A percentile compares a stretch with the other conserved stretches of the same genome.
phyloP scores from a whole-genome alignment of 2,797 vertebrate species.

The Diplodus puntazzo region DNA sequence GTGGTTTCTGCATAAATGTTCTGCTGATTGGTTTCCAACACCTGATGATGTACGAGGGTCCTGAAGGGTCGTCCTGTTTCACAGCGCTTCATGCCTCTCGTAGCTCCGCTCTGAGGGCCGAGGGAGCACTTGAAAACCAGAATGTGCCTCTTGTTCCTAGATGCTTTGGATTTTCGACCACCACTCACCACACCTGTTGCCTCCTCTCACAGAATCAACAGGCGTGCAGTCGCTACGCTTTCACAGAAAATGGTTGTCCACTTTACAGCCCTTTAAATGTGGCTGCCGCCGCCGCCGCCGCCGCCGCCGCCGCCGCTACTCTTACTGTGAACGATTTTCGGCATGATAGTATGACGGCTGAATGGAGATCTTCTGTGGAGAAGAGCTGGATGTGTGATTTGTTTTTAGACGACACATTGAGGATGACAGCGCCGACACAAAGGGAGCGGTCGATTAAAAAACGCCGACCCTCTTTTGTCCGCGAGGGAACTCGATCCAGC shows the following conservation, averaged over 20 bases:
- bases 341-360: neutral
- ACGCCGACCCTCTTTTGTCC: slow-evolving; percentile 4
- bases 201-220: slow-evolving; percentile 10
- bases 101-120: no score
- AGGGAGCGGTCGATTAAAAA: neutral
- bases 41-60: no score
- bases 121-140: no score
- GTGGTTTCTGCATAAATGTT: no score
- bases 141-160: slow-evolving; percentile 9
- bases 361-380: neutral
- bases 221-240: neutral
- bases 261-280: neutral
- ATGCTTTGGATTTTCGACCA: slow-evolving; percentile 1
- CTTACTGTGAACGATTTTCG: neutral
- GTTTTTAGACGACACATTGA: neutral
- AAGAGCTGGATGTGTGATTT: neutral
- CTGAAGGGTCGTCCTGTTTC: no score
- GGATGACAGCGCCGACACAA: neutral
- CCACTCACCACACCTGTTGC: neutral
- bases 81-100: no score
- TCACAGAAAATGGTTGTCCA: slow-evolving; percentile 22
- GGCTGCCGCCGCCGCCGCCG: neutral
- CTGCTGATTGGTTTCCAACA: no score
- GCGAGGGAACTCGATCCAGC: slow-evolving; percentile 5
- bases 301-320: neutral